phyloP scores from a whole-genome alignment of 2,888 invertebrate genomes.

The Capitulum mitella region DNA sequence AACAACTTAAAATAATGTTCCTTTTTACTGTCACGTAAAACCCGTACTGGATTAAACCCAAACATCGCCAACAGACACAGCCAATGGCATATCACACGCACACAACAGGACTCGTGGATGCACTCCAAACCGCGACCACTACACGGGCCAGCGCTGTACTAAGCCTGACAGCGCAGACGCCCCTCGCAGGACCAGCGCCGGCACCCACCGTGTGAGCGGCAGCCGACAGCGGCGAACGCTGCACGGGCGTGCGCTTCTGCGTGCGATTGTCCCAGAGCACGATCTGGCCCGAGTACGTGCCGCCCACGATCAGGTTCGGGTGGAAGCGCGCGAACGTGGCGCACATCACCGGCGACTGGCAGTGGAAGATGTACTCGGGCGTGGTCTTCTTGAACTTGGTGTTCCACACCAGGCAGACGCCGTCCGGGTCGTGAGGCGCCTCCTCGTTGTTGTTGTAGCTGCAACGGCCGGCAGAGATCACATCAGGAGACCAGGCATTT shows the following conservation, averaged over 20 bases:
- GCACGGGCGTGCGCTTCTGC: conserved; percentile 94
- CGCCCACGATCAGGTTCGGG: conserved; percentile 93
- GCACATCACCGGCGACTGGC: conserved; percentile 94
- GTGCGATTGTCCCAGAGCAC: conserved; percentile 99
- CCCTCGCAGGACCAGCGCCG: too few species aligned
- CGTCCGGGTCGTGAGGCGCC: conserved; percentile 94
- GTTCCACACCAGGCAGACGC: conserved; percentile 97
- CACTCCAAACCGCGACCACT: too few species aligned
- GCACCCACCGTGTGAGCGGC: conserved; percentile 74
- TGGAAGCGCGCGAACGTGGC: conserved; percentile 94
- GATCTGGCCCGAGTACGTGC: conserved; percentile 97
- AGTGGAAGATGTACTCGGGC: conserved; percentile 94
- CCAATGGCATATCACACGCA: too few species aligned
- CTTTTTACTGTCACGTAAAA: too few species aligned
- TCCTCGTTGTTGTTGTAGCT: conserved; percentile 90
- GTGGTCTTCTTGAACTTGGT: conserved; percentile 94
- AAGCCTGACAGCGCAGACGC: too few species aligned
- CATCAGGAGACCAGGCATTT: too few species aligned
- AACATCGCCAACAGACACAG: too few species aligned
- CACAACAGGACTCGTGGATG: too few species aligned
- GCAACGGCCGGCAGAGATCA: too few species aligned
- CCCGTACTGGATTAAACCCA: too few species aligned
- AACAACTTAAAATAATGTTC: too few species aligned
- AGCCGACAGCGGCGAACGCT: conserved; percentile 91
- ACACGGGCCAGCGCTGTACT: too few species aligned